Percentiles rank a stretch among this genome's conserved stretches.
Conservation (phyloP, 2,113 vertebrate genomes). For the Psilopogon haemacephalus region DNA sequence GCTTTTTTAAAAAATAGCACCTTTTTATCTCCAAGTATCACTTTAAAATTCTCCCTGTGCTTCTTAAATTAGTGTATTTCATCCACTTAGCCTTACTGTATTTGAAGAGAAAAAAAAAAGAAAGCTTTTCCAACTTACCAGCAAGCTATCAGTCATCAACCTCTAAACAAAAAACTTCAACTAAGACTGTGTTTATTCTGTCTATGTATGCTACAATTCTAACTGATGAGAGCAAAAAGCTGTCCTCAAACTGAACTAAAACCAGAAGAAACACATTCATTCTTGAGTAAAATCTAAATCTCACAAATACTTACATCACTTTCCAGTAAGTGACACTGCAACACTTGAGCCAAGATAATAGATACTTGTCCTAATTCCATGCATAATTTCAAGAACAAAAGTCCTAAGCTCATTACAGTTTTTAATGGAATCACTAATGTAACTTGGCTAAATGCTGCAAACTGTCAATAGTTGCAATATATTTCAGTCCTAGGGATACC, state of each 20-base stretch:
- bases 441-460: background rate
- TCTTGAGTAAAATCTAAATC: background rate
- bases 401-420: background rate
- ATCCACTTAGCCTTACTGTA: background rate
- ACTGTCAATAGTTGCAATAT: background rate
- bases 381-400: background rate
- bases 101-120: background rate
- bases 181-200: background rate
- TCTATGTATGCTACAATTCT: background rate
- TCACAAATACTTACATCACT: background rate
- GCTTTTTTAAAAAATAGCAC: background rate
- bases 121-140: background rate
- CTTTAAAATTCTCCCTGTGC: background rate
- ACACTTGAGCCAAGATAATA: background rate
- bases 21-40: background rate
- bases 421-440: background rate
- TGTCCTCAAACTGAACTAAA: background rate
- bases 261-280: background rate
- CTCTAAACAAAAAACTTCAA: background rate
- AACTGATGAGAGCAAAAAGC: background rate
- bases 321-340: background rate
- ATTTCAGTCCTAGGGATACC: background rate
- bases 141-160: background rate
- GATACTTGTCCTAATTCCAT: background rate
- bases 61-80: background rate